A percentile compares a stretch with the other conserved stretches of the same genome.
These are phyloP conservation scores for Siniperca undulata DNA, from an alignment of 2,797 vertebrate genomes.

Conservation along the genomic window DNA sequence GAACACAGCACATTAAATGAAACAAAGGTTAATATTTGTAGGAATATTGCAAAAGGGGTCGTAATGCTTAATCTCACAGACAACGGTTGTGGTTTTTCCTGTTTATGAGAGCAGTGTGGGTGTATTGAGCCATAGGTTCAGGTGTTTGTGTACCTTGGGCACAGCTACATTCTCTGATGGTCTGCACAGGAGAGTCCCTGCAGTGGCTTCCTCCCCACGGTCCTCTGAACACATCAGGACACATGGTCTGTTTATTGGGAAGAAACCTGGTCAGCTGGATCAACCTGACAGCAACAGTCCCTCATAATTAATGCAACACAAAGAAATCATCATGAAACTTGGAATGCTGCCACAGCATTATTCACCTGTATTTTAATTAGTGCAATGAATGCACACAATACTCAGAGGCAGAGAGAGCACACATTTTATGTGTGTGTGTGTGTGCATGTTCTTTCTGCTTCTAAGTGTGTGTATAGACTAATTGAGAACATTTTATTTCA, in stretches of 20 bases:
- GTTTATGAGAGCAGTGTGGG: conserved; percentile 16
- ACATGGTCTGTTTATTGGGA: conserved; percentile 90
- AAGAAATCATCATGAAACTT: neutral
- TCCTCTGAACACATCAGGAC: conserved; percentile 95
- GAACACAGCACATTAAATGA: neutral
- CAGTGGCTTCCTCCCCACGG: conserved; percentile 95
- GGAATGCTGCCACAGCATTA: neutral
- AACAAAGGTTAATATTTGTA: conserved; percentile 28
- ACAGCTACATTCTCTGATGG: conserved; percentile 91
- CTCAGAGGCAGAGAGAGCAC: neutral
- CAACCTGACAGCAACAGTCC: conserved; percentile 22
- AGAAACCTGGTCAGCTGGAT: conserved; percentile 56
- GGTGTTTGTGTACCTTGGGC: conserved; percentile 85
- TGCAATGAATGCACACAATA: neutral
- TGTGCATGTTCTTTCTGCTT: neutral
- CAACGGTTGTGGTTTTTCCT: neutral
- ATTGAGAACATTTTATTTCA: neutral
- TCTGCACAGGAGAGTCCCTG: conserved; percentile 96
- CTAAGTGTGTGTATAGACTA: neutral
- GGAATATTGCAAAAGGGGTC: conserved; percentile 4
- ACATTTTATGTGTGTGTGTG: neutral
- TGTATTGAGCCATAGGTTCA: neutral
- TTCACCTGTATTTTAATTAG: neutral
- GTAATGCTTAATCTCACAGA: conserved; percentile 17
- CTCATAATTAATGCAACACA: neutral